A percentile compares a stretch with the other conserved stretches of the same genome.
Evolutionary conservation across 92 coral and sea anemone genomes (phyloP).

Genomic region (Umimayanthus chanpuru): DNA sequence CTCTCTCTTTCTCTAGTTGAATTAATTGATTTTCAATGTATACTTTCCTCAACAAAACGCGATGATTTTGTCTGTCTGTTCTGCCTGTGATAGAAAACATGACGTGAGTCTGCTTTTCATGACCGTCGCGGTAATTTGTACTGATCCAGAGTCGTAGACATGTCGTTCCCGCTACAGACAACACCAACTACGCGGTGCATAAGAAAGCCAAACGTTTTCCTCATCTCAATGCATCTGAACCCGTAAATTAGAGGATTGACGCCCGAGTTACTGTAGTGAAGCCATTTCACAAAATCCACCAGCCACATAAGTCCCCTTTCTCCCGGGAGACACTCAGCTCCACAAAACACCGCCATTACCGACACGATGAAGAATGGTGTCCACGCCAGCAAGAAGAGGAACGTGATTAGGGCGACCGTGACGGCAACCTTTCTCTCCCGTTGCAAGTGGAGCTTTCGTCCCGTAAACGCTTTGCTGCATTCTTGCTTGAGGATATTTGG

Average conservation of each 20-base stretch:
- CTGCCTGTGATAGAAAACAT: not conserved
- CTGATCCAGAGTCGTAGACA: not conserved
- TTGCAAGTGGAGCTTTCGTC: constrained; percentile 40
- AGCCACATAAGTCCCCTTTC: constrained; percentile 34
- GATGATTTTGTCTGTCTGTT: too few relatives aligned
- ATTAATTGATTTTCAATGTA: too few relatives aligned
- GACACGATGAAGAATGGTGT: constrained; percentile 73
- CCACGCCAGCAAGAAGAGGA: constrained; percentile 70
- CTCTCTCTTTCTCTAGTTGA: too few relatives aligned
- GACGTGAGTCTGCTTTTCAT: not conserved
- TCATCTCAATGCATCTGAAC: constrained; percentile 71
- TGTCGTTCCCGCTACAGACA: constrained; percentile 7
- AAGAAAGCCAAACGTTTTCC: constrained; percentile 53
- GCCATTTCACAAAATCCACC: constrained; percentile 74
- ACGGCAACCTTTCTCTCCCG: constrained; percentile 67
- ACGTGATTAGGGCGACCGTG: constrained; percentile 67
- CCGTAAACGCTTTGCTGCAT: not conserved
- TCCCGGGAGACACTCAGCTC: constrained; percentile 12
- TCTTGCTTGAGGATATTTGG: constrained; percentile 54
- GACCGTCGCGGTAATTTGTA: not conserved
- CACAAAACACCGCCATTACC: constrained; percentile 62
- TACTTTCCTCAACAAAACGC: too few relatives aligned
- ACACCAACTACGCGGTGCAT: not conserved
- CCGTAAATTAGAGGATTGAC: constrained; percentile 82
- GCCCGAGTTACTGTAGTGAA: constrained; percentile 82